Conservation (phyloP, 2,888 invertebrate species). For the Synanthedon myopaeformis region DNA sequence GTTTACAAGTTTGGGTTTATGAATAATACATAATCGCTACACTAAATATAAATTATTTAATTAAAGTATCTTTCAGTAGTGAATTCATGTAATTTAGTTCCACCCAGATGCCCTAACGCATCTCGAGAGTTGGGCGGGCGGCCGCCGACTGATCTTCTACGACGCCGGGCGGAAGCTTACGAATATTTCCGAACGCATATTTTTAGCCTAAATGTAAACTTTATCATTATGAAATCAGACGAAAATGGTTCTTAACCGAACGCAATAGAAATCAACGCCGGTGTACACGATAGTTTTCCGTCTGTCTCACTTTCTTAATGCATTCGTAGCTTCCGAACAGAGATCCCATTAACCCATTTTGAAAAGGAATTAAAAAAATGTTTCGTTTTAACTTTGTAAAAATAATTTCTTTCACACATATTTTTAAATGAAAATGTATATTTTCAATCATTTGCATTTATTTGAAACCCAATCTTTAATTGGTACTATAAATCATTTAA, state of each 20-base stretch:
- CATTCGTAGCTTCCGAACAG: slow-evolving; percentile 29
- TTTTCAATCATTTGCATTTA: too few relatives aligned
- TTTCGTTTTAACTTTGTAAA: not conserved
- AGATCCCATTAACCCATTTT: slow-evolving; percentile 60
- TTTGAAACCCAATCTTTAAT: too few relatives aligned
- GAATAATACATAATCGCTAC: not conserved
- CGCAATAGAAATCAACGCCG: not conserved
- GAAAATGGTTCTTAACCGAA: slow-evolving; percentile 5
- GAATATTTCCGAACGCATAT: slow-evolving; percentile 17
- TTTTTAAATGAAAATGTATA: too few relatives aligned
- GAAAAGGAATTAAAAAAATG: slow-evolving; percentile 30
- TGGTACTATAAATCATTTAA: too few relatives aligned
- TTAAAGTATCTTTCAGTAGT: not conserved
- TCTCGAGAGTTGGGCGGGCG: slow-evolving; percentile 49
- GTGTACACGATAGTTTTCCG: slow-evolving; percentile 5
- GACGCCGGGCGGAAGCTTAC: slow-evolving; percentile 32
- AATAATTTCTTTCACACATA: too few relatives aligned
- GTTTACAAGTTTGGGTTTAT: not conserved
- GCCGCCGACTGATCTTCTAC: slow-evolving; percentile 35
- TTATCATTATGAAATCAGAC: not conserved
- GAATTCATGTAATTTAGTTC: slow-evolving; percentile 5
- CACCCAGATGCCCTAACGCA: slow-evolving; percentile 48
- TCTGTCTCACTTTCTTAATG: slow-evolving; percentile 34
- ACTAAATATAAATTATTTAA: not conserved
- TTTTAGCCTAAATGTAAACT: not conserved